A percentile compares a stretch with the other conserved stretches of the same genome.
Conservation (phyloP, 2,797 vertebrate genomes). For the Petrocephalus schoutedeni region DNA sequence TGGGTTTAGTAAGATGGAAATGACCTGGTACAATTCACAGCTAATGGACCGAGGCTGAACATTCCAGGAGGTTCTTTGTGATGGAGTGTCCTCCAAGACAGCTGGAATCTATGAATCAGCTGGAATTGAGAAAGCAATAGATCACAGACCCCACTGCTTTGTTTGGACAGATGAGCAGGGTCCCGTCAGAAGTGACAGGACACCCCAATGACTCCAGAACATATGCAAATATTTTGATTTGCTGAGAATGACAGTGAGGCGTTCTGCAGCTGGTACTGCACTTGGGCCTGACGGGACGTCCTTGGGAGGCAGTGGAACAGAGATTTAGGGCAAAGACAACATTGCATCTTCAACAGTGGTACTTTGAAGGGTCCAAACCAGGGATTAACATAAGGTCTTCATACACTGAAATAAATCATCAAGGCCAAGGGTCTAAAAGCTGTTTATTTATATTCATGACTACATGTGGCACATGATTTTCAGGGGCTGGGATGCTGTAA, state of each 20-base stretch:
- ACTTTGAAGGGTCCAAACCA: not conserved
- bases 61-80: not conserved
- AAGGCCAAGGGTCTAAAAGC: not conserved
- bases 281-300: not conserved
- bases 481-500: not conserved
- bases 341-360: not conserved
- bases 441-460: slow-evolving; percentile 3
- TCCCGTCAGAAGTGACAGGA: not conserved
- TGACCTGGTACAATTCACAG: not conserved
- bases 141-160: not conserved
- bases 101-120: not conserved
- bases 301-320: not conserved
- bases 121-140: not conserved
- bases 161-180: not conserved
- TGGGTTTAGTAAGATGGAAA: not conserved
- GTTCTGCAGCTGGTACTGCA: not conserved
- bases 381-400: not conserved
- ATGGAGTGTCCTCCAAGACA: not conserved
- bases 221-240: not conserved
- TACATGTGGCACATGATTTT: not conserved
- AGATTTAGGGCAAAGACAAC: not conserved
- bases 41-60: not conserved
- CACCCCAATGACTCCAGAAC: not conserved
- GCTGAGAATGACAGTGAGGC: not conserved
- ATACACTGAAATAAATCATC: not conserved